Percentiles rank a stretch among this genome's conserved stretches.
Conservation (phyloP, 2,797 vertebrate genomes). For the Coregonus suidteri region DNA sequence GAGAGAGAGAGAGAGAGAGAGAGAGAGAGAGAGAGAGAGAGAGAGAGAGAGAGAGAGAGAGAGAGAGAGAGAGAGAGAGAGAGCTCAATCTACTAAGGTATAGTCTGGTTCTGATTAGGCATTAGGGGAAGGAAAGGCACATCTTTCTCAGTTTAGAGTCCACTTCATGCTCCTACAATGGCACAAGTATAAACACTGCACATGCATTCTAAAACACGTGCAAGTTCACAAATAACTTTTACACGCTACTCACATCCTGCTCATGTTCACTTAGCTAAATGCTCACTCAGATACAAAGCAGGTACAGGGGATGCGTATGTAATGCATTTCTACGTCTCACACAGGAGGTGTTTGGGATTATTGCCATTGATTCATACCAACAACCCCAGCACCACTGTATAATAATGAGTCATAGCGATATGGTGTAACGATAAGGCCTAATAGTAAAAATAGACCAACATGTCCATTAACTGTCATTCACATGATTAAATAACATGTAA, state of each 20-base stretch:
- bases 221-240: slow-evolving; percentile 39
- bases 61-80: too few species aligned
- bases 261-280: slow-evolving; percentile 56
- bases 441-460: not conserved
- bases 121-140: slow-evolving; percentile 66
- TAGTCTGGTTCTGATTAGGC: slow-evolving; percentile 73
- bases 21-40: too few species aligned
- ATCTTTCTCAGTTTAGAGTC: slow-evolving; percentile 74
- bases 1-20: too few species aligned
- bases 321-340: not conserved
- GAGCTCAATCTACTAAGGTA: slow-evolving; percentile 51
- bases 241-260: slow-evolving; percentile 66
- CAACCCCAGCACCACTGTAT: not conserved
- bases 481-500: not conserved
- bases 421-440: not conserved
- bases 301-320: slow-evolving; percentile 46
- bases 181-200: slow-evolving; percentile 68
- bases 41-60: too few species aligned
- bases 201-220: slow-evolving; percentile 49
- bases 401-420: not conserved
- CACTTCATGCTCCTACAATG: slow-evolving; percentile 63
- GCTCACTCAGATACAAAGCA: slow-evolving; percentile 56
- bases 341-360: not conserved
- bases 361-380: slow-evolving; percentile 4
- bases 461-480: too few species aligned